Evolutionary conservation across 2,113 vertebrate genomes (phyloP).

Genomic region (Toxostoma redivivum): DNA sequence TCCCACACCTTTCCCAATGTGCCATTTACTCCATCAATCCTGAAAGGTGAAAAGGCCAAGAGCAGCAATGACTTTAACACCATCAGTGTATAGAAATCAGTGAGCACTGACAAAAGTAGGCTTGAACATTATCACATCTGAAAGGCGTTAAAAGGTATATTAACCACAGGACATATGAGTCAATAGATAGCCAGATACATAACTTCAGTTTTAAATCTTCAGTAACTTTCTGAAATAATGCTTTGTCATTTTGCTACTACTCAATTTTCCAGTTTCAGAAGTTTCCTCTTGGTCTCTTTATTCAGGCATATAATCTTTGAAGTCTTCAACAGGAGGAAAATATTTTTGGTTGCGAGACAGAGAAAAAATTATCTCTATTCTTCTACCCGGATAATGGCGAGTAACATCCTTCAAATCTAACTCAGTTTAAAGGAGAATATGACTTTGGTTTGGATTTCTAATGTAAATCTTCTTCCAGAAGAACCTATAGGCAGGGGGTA

Average conservation of each 20-base stretch:
- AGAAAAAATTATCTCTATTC: background rate
- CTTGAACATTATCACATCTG: background rate
- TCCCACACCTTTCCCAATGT: background rate
- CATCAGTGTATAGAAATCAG: background rate
- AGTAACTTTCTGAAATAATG: background rate
- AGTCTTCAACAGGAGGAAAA: background rate
- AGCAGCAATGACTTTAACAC: background rate
- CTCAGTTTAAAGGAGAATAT: background rate
- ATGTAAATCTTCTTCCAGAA: conserved; percentile 1
- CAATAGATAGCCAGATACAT: background rate
- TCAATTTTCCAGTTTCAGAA: background rate
- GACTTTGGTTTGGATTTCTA: conserved; percentile 22
- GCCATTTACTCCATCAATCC: background rate
- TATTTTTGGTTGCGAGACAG: background rate
- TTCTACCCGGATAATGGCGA: background rate
- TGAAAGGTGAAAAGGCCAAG: background rate
- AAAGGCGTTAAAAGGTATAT: background rate
- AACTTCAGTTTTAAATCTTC: background rate
- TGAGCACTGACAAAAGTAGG: background rate
- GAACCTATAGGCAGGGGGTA: background rate
- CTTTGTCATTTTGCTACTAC: background rate
- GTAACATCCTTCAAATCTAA: background rate
- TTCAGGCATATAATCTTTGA: background rate
- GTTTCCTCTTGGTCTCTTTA: background rate
- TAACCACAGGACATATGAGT: background rate